Conservation (phyloP, 2,888 invertebrate species). For the Thymelicus sylvestris region DNA sequence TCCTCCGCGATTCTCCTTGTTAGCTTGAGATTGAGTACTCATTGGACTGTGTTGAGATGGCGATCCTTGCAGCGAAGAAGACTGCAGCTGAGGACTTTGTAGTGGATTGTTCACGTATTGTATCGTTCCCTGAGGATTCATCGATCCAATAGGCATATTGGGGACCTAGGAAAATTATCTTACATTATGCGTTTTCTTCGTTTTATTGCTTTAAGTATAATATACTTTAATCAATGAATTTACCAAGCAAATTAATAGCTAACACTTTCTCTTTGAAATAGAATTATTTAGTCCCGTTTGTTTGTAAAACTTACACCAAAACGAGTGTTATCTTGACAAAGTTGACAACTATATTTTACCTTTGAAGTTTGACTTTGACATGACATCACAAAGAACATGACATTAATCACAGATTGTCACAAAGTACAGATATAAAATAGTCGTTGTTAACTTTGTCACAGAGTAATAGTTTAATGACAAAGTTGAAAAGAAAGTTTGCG, state of each 20-base stretch:
- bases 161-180: slow-evolving; percentile 43
- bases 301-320: not conserved
- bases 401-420: too few species aligned
- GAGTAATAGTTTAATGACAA: too few species aligned
- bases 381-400: too few species aligned
- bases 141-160: slow-evolving; percentile 72
- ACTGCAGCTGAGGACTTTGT: slow-evolving; percentile 73
- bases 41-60: slow-evolving; percentile 80
- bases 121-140: slow-evolving; percentile 64
- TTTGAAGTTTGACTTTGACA: too few species aligned
- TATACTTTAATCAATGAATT: not conserved
- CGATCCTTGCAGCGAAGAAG: slow-evolving; percentile 69
- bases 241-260: not conserved
- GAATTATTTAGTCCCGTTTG: not conserved
- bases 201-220: not conserved
- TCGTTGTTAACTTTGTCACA: too few species aligned
- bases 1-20: slow-evolving; percentile 60
- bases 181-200: not conserved
- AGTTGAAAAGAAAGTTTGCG: too few species aligned
- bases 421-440: too few species aligned
- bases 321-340: too few species aligned
- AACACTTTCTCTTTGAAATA: not conserved
- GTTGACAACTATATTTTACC: too few species aligned
- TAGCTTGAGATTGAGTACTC: slow-evolving; percentile 65
- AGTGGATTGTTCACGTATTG: slow-evolving; percentile 74